Conservation (phyloP, 1,140 invertebrate genomes). For the Vanessa tameamea region DNA sequence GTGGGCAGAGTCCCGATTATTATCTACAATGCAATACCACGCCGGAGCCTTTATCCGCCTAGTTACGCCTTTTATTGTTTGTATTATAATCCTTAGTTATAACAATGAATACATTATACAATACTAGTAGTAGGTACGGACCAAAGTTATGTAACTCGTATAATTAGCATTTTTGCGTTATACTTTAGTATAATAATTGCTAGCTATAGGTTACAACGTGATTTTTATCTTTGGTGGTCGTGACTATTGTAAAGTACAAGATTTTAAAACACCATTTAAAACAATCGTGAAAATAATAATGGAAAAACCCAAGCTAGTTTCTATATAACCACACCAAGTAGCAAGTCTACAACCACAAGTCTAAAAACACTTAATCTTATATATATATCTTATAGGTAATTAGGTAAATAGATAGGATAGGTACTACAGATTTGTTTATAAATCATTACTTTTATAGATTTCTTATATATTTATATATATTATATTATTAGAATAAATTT, state of each 20-base stretch:
- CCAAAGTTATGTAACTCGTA: not conserved
- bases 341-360: too few species aligned
- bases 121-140: not conserved
- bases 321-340: too few species aligned
- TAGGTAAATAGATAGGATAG: too few species aligned
- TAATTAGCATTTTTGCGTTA: slow-evolving; percentile 12
- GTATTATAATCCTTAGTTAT: not conserved
- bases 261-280: not conserved
- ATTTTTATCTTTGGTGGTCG: slow-evolving; percentile 20
- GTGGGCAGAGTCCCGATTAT: too few species aligned
- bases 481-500: too few species aligned
- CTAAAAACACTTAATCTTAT: too few species aligned
- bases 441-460: not conserved
- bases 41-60: too few species aligned
- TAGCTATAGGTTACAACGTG: slow-evolving; percentile 6
- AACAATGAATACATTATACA: not conserved
- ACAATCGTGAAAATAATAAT: slow-evolving; percentile 9
- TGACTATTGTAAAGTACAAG: not conserved
- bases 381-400: too few species aligned
- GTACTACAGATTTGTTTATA: too few species aligned
- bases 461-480: too few species aligned
- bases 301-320: too few species aligned
- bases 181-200: not conserved
- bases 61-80: not conserved
- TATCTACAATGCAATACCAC: too few species aligned